Conservation (phyloP, 2,113 vertebrate genomes). For the Megalops atlanticus region DNA sequence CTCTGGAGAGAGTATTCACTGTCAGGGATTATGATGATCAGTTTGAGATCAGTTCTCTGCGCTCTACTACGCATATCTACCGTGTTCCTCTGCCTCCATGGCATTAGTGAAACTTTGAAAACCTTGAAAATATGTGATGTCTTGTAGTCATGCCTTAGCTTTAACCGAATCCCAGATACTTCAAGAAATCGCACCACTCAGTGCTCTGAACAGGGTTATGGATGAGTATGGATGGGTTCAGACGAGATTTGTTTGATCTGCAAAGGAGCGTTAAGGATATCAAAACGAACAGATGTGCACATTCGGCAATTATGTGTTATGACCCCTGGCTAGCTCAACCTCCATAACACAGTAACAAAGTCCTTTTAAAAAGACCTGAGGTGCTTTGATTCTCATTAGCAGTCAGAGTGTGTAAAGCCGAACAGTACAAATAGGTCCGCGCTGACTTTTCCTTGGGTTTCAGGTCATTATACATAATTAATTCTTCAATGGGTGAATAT, state of each 20-base stretch:
- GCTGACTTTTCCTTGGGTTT: not conserved
- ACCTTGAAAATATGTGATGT: too few relatives aligned
- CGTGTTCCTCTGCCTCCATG: not conserved
- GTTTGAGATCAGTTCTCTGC: not conserved
- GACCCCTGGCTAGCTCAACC: not conserved
- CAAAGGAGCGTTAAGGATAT: not conserved
- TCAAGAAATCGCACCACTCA: too few relatives aligned
- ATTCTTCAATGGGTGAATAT: not conserved
- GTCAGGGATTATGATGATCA: not conserved
- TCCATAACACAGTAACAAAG: not conserved
- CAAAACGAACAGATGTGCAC: not conserved
- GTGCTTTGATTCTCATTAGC: slow-evolving; percentile 2
- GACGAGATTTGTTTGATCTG: not conserved
- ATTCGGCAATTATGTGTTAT: not conserved
- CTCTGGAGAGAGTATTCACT: not conserved
- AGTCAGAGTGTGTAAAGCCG: not conserved
- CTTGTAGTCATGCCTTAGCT: too few relatives aligned
- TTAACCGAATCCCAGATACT: too few relatives aligned
- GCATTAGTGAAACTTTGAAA: not conserved
- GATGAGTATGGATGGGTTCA: too few relatives aligned
- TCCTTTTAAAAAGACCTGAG: not conserved
- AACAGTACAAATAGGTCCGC: not conserved
- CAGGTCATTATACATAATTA: not conserved
- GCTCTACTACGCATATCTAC: not conserved
- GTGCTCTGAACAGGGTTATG: not conserved